phyloP scores from a whole-genome alignment of 1,140 invertebrate genomes.

The Zaprionus gabonicus region DNA sequence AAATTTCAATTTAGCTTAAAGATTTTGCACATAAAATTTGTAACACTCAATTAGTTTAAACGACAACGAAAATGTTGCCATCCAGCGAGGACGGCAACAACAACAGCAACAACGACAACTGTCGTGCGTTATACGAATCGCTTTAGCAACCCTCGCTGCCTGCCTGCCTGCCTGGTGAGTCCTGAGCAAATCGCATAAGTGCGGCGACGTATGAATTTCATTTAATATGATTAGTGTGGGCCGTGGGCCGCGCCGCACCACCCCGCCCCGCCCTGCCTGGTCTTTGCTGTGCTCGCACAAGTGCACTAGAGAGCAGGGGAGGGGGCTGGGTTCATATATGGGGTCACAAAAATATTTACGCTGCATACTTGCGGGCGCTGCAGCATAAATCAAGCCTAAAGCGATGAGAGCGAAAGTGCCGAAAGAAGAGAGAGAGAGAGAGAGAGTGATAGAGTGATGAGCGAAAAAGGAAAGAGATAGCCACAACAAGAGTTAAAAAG shows the following conservation, averaged over 20 bases:
- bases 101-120: slow-evolving; percentile 38
- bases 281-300: slow-evolving; percentile 56
- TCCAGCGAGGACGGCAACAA: slow-evolving; percentile 31
- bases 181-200: slow-evolving; percentile 73
- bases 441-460: background rate
- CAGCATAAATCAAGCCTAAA: slow-evolving; percentile 69
- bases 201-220: slow-evolving; percentile 82
- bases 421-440: background rate
- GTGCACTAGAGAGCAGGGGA: slow-evolving; percentile 48
- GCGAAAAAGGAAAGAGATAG: background rate
- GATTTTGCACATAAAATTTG: slow-evolving; percentile 83
- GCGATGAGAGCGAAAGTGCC: slow-evolving; percentile 30
- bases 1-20: slow-evolving; percentile 83
- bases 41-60: slow-evolving; percentile 83
- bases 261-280: slow-evolving; percentile 50
- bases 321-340: slow-evolving; percentile 48
- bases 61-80: slow-evolving; percentile 77
- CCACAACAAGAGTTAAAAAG: slow-evolving; percentile 44
- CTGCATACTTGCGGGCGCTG: slow-evolving; percentile 75
- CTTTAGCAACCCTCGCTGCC: slow-evolving; percentile 47
- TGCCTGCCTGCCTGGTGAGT: slow-evolving; percentile 13
- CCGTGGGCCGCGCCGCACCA: slow-evolving; percentile 28
- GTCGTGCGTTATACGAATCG: slow-evolving; percentile 20
- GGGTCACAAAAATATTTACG: slow-evolving; percentile 75
- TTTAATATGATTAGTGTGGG: slow-evolving; percentile 81